Percentiles rank a stretch among this genome's conserved stretches.
Conservation (phyloP, 2,888 invertebrate genomes). For the Drosophila bunnanda region DNA sequence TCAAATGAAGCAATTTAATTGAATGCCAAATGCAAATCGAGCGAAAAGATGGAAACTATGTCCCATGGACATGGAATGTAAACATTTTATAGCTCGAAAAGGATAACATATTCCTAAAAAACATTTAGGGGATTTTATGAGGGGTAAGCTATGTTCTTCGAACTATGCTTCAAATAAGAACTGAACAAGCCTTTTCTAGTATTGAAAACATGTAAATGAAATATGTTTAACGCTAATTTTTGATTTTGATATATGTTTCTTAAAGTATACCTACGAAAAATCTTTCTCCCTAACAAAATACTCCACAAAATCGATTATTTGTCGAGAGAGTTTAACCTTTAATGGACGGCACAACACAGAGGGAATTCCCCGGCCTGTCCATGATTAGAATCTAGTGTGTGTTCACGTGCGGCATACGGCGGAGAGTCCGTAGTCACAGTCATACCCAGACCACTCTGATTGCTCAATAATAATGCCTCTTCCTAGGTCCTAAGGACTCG, state of each 20-base stretch:
- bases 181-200: no score
- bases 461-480: slow-evolving; percentile 39
- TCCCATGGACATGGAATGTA: no score
- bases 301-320: slow-evolving; percentile 12
- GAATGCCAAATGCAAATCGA: slow-evolving; percentile 29
- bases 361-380: slow-evolving; percentile 4
- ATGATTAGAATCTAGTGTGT: slow-evolving; percentile 30
- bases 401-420: slow-evolving; percentile 21
- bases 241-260: background rate
- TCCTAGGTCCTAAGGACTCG: slow-evolving; percentile 4
- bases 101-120: background rate
- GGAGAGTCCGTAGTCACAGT: background rate
- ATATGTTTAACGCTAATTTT: background rate
- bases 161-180: background rate
- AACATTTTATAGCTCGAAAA: no score
- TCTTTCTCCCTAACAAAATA: no score
- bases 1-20: slow-evolving; percentile 19
- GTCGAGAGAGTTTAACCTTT: slow-evolving; percentile 27
- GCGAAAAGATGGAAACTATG: slow-evolving; percentile 2
- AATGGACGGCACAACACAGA: slow-evolving; percentile 8
- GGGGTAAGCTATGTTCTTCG: background rate
- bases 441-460: slow-evolving; percentile 27
- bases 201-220: background rate
- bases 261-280: background rate
- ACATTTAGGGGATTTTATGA: background rate